Evolutionary conservation across 2,888 invertebrate genomes (phyloP).

Genomic region (Neelides folsomi): DNA sequence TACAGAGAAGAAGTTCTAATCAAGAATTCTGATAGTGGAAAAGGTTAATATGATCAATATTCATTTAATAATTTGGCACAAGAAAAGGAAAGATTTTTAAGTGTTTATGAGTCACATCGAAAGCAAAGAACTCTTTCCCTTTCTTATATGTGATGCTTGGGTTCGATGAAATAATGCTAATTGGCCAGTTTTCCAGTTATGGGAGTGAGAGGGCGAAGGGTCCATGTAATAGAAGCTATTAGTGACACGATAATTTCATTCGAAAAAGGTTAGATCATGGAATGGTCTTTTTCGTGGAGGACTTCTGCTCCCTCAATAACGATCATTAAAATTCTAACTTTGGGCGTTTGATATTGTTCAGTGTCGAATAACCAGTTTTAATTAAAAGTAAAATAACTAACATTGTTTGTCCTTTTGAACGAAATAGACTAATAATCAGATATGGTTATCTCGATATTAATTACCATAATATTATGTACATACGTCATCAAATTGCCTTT

Average conservation of each 20-base stretch:
- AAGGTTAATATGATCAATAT: conserved; percentile 51
- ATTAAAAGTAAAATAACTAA: too few species aligned
- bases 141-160: neutral
- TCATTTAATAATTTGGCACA: neutral
- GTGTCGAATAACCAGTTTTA: too few species aligned
- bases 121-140: neutral
- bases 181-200: conserved; percentile 53
- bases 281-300: conserved; percentile 3
- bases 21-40: conserved; percentile 86
- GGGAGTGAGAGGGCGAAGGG: conserved; percentile 96
- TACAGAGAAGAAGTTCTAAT: conserved; percentile 92
- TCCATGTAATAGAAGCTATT: conserved; percentile 97
- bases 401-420: too few species aligned
- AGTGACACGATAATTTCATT: conserved; percentile 97
- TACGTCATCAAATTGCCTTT: too few species aligned
- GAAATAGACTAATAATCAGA: too few species aligned
- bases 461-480: too few species aligned
- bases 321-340: neutral
- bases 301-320: neutral
- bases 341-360: neutral
- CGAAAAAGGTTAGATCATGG: conserved; percentile 72
- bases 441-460: too few species aligned
- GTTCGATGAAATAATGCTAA: neutral
- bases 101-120: neutral
- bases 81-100: too few species aligned